A percentile compares a stretch with the other conserved stretches of the same genome.
These are phyloP conservation scores for Phrixothrix hirtus DNA, from an alignment of 2,888 invertebrate genomes.

Conservation along the genomic window DNA sequence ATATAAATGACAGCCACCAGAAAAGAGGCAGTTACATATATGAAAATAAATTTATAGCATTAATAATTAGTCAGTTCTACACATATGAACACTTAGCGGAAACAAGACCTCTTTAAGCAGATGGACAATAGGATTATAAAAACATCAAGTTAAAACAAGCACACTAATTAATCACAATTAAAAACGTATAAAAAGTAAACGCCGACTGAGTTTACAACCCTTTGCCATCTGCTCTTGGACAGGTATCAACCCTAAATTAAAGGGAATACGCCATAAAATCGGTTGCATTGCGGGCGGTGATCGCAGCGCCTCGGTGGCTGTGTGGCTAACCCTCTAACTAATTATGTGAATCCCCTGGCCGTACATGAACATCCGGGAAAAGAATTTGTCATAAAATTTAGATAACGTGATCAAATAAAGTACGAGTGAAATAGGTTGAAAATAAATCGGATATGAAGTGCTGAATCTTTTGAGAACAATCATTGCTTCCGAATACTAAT, in stretches of 20 bases:
- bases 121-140: constrained; percentile 28
- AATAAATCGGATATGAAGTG: too few relatives aligned
- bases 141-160: constrained; percentile 28
- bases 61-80: neutral
- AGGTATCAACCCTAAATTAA: constrained; percentile 34
- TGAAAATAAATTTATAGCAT: neutral
- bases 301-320: constrained; percentile 28
- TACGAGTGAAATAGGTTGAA: too few relatives aligned
- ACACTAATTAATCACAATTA: constrained; percentile 31
- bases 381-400: constrained; percentile 24
- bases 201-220: constrained; percentile 38
- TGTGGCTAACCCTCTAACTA: constrained; percentile 42
- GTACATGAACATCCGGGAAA: constrained; percentile 7
- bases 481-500: too few relatives aligned
- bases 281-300: constrained; percentile 35
- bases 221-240: constrained; percentile 35
- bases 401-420: neutral
- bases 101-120: constrained; percentile 18
- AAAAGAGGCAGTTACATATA: neutral
- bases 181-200: constrained; percentile 35
- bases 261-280: constrained; percentile 36
- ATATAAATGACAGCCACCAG: neutral
- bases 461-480: too few relatives aligned
- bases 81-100: constrained; percentile 12
- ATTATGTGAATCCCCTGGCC: constrained; percentile 27